These are phyloP conservation scores for Archips crataeganus DNA, from an alignment of 2,888 invertebrate genomes.

Conservation along the genomic window DNA sequence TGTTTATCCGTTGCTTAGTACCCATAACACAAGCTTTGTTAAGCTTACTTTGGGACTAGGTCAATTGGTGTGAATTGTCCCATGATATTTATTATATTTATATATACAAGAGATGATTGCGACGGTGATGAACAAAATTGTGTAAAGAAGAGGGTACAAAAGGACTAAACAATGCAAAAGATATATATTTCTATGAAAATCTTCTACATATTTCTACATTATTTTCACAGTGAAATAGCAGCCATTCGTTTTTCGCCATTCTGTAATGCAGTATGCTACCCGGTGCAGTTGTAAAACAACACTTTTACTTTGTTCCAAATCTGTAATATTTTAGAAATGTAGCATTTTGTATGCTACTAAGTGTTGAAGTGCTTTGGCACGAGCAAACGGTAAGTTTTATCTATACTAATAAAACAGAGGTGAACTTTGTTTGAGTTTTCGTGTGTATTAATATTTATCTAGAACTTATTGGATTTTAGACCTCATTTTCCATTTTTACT, in stretches of 20 bases:
- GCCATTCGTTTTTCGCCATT: not conserved
- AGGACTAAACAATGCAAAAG: too few species aligned
- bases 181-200: not conserved
- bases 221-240: not conserved
- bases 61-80: too few species aligned
- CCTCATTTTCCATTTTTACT: too few species aligned
- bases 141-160: too few species aligned
- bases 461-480: too few species aligned
- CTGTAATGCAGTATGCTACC: conserved; percentile 2
- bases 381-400: not conserved
- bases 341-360: conserved; percentile 1
- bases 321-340: conserved; percentile 6
- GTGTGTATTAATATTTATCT: not conserved
- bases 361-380: not conserved
- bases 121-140: too few species aligned
- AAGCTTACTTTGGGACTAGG: too few species aligned
- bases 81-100: too few species aligned
- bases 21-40: too few species aligned
- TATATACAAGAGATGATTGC: too few species aligned
- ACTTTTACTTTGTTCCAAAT: conserved; percentile 6
- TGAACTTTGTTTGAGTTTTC: not conserved
- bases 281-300: not conserved
- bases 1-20: too few species aligned
- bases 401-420: not conserved
- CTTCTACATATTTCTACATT: not conserved